Evolutionary conservation across 2,797 vertebrate genomes (phyloP), one percentile per base, ranked within the genome.

Genomic region (Gambusia yucatana): DNA sequence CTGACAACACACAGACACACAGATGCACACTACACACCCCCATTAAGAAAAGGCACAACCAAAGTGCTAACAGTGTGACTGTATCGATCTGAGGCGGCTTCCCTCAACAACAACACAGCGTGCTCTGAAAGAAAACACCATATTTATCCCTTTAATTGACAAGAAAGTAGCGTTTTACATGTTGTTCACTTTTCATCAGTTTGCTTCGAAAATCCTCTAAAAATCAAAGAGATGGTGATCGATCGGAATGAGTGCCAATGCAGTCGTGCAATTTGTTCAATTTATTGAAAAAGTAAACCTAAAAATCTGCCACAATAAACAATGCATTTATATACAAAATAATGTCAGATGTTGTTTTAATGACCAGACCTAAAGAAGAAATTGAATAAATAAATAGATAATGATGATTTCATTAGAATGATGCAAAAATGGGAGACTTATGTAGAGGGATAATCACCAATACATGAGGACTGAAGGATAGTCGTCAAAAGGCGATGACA

Each of bases 41-140:
- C 77, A 41, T 81, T 86, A 83, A 82, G 67, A 84, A 84, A 92
- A 90, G 87, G 84, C 85, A 82, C 81, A 80, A 84, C 79, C 77
- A 73, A 84, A 89, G 79, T 25, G 41, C 78, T 77, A 73, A 86
- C 77, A 77, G 79, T 79, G 83, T 73, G 81, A 82, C 75, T 81
- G 69, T 82, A 91, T 88, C 67, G 88, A 92, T 90, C 81, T 8
- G 11, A 63, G 43, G 79, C 79, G 73, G 79, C 83, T 89, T 85
- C 75, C 71, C 77, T 82, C 79, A 67, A 80, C 78, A 89, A 77
- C 73, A 71, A 85, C 77, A 83, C 79, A 81, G 65, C 78, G 57
- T 76, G 52, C 52, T 71, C 72, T 81, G 16, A 46, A 87, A 84
- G 69, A 87, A 86, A 78, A 77, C 75, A 57, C 41, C 20, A 75